Percentiles rank a stretch among this genome's conserved stretches.
Conservation (phyloP, 1,140 invertebrate species). For the Neotoxoptera formosana region DNA sequence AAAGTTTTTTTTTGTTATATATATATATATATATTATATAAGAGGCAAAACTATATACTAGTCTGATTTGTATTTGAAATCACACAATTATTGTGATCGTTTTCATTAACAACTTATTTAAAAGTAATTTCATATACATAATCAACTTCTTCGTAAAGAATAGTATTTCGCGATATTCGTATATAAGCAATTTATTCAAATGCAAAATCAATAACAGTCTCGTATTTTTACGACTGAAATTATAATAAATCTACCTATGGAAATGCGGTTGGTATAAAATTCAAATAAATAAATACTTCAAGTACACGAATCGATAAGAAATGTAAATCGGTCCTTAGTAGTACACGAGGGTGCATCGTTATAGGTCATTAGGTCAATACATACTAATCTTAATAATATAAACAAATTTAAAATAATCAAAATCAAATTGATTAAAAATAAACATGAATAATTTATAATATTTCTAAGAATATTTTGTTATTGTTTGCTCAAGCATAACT, state of each 20-base stretch:
- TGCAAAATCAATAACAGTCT: slow-evolving; percentile 30
- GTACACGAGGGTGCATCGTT: no score
- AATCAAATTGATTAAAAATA: not conserved
- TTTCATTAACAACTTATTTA: not conserved
- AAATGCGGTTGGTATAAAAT: slow-evolving; percentile 26
- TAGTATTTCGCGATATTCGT: not conserved
- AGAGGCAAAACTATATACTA: not conserved
- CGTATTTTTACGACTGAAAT: slow-evolving; percentile 26
- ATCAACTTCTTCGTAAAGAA: not conserved
- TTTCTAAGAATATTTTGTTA: not conserved
- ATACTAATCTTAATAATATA: not conserved
- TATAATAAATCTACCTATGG: slow-evolving; percentile 48
- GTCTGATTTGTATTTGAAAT: not conserved
- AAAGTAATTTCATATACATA: not conserved
- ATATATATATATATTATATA: no score
- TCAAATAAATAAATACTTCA: slow-evolving; percentile 42
- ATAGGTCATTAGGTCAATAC: not conserved
- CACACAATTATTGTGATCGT: not conserved
- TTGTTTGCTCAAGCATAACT: not conserved
- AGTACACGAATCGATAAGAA: slow-evolving; percentile 16
- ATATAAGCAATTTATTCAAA: slow-evolving; percentile 8
- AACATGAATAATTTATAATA: not conserved
- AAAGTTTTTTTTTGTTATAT: not conserved
- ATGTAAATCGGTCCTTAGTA: not conserved
- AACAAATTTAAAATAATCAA: not conserved